Conservation (phyloP, 2,113 vertebrate species). For the Sander lucioperca region DNA sequence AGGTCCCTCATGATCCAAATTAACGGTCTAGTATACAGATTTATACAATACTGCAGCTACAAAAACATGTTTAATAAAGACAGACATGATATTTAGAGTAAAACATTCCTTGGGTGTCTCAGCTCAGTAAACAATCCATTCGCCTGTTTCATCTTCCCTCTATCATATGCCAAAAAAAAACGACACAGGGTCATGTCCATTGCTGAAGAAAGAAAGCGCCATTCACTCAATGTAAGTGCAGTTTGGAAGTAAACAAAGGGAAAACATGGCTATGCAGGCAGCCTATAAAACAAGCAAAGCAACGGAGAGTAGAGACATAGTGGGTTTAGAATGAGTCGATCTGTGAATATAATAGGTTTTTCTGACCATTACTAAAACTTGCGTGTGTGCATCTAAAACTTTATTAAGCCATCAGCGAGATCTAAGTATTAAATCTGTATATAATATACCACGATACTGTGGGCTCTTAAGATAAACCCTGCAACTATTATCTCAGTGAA, state of each 20-base stretch:
- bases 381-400: constrained; percentile 52
- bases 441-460: no score
- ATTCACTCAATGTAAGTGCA: constrained; percentile 48
- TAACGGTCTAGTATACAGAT: not conserved
- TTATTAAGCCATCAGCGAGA: constrained; percentile 56
- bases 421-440: constrained; percentile 12
- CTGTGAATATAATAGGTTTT: constrained; percentile 28
- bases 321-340: not conserved
- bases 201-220: not conserved
- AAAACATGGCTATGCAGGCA: constrained; percentile 22
- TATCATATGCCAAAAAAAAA: constrained; percentile 26
- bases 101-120: not conserved
- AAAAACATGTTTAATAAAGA: not conserved
- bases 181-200: constrained; percentile 23
- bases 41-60: not conserved
- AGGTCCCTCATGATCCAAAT: not conserved
- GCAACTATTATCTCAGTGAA: constrained; percentile 37
- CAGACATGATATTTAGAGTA: not conserved
- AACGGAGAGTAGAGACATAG: not conserved
- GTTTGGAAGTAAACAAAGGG: constrained; percentile 25
- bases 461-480: constrained; percentile 54
- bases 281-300: constrained; percentile 42
- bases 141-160: not conserved
- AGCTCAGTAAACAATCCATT: not conserved
- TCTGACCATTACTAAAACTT: constrained; percentile 44